Evolutionary conservation across 2,113 vertebrate species (phyloP).

Genomic region (Microcebus murinus): DNA sequence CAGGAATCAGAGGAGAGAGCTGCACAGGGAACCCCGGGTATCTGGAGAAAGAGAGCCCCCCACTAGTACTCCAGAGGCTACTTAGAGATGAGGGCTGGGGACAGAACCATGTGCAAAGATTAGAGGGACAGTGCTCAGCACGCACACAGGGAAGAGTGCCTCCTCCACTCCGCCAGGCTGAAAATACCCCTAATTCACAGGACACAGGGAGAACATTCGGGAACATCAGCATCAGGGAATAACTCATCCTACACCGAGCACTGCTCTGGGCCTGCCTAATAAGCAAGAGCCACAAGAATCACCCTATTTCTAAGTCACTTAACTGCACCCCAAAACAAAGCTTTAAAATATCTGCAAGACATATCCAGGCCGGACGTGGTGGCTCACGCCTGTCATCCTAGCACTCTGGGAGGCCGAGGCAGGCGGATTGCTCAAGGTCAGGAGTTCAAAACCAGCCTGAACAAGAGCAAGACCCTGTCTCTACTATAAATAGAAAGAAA

Average conservation of each 20-base stretch:
- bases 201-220: too few relatives aligned
- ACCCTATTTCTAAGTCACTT: background rate
- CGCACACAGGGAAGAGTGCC: background rate
- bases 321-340: background rate
- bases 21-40: background rate
- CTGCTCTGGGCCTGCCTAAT: background rate
- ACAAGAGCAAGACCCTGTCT: too few relatives aligned
- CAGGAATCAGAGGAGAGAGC: background rate
- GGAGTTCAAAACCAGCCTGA: too few relatives aligned
- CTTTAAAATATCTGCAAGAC: background rate
- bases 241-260: background rate
- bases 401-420: too few relatives aligned
- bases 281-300: background rate
- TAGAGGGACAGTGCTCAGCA: background rate
- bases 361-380: too few relatives aligned
- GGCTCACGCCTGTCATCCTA: too few relatives aligned
- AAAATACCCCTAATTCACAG: background rate
- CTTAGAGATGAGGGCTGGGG: background rate
- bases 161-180: background rate
- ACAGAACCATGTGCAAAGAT: background rate
- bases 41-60: background rate
- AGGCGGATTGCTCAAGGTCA: too few relatives aligned
- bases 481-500: too few relatives aligned
- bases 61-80: background rate
- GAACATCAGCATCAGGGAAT: background rate